phyloP scores from a whole-genome alignment of 2,113 vertebrate species.

The Apteryx mantelli region DNA sequence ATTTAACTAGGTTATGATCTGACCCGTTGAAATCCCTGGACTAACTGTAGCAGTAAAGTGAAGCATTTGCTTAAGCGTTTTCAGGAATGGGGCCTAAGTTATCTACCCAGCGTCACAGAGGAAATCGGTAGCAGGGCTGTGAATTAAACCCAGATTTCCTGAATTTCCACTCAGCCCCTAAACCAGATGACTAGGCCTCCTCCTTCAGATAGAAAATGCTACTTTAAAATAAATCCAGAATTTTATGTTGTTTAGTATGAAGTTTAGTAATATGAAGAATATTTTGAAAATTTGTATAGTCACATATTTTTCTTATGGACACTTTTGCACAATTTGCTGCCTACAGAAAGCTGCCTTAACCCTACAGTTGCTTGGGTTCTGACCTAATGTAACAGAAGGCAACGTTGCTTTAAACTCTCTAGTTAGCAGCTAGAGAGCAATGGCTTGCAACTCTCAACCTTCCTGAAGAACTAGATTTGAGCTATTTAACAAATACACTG shows the following conservation, averaged over 20 bases:
- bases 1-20: neutral
- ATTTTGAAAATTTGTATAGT: neutral
- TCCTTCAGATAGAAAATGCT: neutral
- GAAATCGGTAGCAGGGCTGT: neutral
- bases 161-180: neutral
- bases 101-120: accelerated
- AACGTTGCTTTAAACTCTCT: neutral
- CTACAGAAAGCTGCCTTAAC: neutral
- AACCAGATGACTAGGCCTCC: neutral
- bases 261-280: neutral
- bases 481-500: neutral
- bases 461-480: neutral
- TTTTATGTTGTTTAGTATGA: neutral
- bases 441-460: neutral
- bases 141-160: neutral
- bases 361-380: neutral
- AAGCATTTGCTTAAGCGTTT: neutral
- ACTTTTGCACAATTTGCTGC: neutral
- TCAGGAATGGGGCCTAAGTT: neutral
- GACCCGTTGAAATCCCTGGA: neutral
- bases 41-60: neutral
- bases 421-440: neutral
- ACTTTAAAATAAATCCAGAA: neutral
- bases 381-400: neutral
- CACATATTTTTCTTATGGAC: neutral